Conservation (phyloP, 2,113 vertebrate genomes). For the Phylloscopus trochiloides region DNA sequence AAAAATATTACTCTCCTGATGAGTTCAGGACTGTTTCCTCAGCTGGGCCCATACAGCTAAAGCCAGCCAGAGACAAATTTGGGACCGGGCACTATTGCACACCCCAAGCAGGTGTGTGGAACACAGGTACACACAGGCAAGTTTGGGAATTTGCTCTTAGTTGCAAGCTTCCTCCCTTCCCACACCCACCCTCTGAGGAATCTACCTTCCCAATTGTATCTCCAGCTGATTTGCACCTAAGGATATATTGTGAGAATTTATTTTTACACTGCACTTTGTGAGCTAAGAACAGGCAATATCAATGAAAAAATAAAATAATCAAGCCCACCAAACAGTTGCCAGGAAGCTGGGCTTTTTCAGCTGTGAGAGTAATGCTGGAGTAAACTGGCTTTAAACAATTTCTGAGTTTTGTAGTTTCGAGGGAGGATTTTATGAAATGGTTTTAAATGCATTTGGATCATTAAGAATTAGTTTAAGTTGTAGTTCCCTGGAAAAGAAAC, state of each 20-base stretch:
- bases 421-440: constrained; percentile 42
- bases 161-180: background rate
- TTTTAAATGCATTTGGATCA: constrained; percentile 57
- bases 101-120: rapidly evolving
- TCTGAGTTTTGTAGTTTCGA: background rate
- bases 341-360: background rate
- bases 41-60: background rate
- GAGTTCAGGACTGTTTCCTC: background rate
- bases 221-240: background rate
- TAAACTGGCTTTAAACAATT: constrained; percentile 11
- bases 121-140: rapidly evolving
- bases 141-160: background rate
- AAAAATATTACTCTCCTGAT: background rate
- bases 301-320: background rate
- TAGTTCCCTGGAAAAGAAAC: constrained; percentile 36
- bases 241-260: background rate
- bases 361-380: background rate
- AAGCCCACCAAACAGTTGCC: background rate
- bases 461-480: constrained; percentile 64
- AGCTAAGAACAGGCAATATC: background rate
- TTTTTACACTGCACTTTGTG: background rate
- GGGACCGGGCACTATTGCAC: background rate
- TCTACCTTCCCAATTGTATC: background rate
- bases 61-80: background rate
- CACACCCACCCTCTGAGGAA: background rate